Percentiles rank a stretch among this genome's conserved stretches.
phyloP scores from a whole-genome alignment of 2,113 vertebrate species.

The Salvator merianae region DNA sequence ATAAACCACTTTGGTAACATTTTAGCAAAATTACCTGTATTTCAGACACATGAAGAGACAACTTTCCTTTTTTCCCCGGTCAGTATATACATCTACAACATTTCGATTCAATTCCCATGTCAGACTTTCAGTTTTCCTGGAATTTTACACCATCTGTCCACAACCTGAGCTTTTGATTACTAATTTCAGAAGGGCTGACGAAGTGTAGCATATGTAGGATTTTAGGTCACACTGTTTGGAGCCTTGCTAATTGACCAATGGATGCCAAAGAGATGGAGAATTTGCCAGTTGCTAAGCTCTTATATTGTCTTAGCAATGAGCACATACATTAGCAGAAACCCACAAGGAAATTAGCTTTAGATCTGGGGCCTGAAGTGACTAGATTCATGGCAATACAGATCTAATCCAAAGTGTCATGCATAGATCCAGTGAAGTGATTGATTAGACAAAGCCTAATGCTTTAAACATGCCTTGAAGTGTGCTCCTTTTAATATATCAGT shows the following conservation, averaged over 20 bases:
- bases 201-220: too few species aligned
- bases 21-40: not conserved
- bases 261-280: not conserved
- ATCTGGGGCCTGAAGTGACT: not conserved
- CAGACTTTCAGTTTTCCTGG: not conserved
- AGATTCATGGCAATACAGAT: not conserved
- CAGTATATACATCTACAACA: not conserved
- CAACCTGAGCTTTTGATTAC: too few species aligned
- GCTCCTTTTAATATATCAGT: not conserved
- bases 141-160: not conserved
- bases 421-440: not conserved
- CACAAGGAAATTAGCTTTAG: not conserved
- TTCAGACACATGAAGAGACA: not conserved
- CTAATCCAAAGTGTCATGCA: conserved; percentile 2
- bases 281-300: conserved; percentile 1
- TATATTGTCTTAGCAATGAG: not conserved
- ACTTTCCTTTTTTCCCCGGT: not conserved
- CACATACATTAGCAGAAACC: not conserved
- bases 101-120: not conserved
- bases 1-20: not conserved
- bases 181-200: not conserved
- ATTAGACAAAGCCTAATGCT: not conserved
- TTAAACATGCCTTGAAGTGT: not conserved
- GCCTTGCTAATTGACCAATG: not conserved
- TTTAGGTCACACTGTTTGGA: not conserved